These are phyloP conservation scores for Microctenopoma lineatum DNA, from an alignment of 2,797 vertebrate genomes.

Conservation along the genomic window DNA sequence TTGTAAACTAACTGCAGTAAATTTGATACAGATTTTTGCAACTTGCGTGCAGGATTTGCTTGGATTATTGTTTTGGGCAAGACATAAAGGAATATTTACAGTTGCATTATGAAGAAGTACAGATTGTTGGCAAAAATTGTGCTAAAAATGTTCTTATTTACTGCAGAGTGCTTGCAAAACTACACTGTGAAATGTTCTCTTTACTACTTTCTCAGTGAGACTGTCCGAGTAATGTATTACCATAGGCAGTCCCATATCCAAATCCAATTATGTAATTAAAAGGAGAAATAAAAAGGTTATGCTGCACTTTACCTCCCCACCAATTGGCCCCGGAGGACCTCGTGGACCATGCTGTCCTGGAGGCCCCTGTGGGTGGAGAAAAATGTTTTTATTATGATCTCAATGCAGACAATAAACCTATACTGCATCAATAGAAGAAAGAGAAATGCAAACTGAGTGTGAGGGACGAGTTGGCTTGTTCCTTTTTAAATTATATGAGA, in stretches of 20 bases:
- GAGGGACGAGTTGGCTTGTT: slow-evolving; percentile 7
- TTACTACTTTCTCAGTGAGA: neutral
- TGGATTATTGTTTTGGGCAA: neutral
- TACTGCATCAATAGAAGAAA: slow-evolving; percentile 32
- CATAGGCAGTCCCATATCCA: neutral
- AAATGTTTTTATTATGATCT: slow-evolving; percentile 35
- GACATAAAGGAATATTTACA: slow-evolving; percentile 9
- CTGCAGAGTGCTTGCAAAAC: neutral
- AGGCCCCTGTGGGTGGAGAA: slow-evolving; percentile 86
- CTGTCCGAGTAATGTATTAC: neutral
- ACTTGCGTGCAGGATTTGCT: neutral
- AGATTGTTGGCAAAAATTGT: slow-evolving; percentile 1
- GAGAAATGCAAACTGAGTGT: slow-evolving; percentile 35
- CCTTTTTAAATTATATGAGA: slow-evolving; percentile 49
- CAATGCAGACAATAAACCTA: slow-evolving; percentile 11
- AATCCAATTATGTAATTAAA: slow-evolving; percentile 1
- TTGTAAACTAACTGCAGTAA: slow-evolving; percentile 5
- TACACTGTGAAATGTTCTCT: neutral
- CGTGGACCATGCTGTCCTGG: slow-evolving; percentile 90
- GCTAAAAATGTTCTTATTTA: slow-evolving; percentile 7
- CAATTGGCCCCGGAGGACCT: slow-evolving; percentile 87
- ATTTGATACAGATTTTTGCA: slow-evolving; percentile 12
- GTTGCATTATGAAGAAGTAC: slow-evolving; percentile 3
- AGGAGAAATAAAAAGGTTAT: neutral
- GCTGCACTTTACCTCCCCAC: slow-evolving; percentile 85